phyloP scores from a whole-genome alignment of 92 coral and sea anemone genomes.

The Epizoanthus ramosus region DNA sequence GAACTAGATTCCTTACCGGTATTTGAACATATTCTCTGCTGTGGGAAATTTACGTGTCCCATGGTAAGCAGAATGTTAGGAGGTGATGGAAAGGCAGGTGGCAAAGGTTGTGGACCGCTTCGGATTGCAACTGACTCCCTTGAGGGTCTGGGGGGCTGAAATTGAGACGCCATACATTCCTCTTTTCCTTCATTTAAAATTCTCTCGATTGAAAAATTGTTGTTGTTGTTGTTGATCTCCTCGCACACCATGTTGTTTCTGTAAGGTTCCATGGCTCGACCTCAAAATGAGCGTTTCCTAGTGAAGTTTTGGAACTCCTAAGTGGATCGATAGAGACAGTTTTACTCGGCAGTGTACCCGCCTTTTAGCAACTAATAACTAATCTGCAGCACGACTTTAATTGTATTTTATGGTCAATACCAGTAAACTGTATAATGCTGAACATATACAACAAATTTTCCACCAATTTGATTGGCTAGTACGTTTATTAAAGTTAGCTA shows the following conservation, averaged over 20 bases:
- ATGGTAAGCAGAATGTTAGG: constrained; percentile 28
- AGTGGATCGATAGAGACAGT: background rate
- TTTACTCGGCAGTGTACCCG: background rate
- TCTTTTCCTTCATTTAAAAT: background rate
- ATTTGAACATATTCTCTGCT: constrained; percentile 22
- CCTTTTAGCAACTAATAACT: constrained; percentile 3
- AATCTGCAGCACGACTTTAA: constrained; percentile 2
- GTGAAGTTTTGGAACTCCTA: background rate
- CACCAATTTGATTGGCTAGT: constrained; percentile 26
- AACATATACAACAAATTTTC: constrained; percentile 22
- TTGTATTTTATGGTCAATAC: constrained; percentile 25
- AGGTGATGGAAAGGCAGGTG: constrained; percentile 3
- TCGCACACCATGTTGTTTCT: constrained; percentile 12
- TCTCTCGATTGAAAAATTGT: background rate
- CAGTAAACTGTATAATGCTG: constrained; percentile 23
- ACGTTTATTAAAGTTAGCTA: constrained; percentile 32
- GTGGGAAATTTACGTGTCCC: constrained; percentile 21
- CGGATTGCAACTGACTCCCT: constrained; percentile 10
- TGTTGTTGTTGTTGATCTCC: background rate
- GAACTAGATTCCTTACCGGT: constrained; percentile 12
- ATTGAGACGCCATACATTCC: background rate
- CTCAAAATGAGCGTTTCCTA: background rate
- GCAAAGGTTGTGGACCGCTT: constrained; percentile 11
- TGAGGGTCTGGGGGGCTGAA: constrained; percentile 31
- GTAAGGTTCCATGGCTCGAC: constrained; percentile 16